Base-by-base conservation (phyloP, 2,888 invertebrate genomes). In the Pecten maximus region DNA sequence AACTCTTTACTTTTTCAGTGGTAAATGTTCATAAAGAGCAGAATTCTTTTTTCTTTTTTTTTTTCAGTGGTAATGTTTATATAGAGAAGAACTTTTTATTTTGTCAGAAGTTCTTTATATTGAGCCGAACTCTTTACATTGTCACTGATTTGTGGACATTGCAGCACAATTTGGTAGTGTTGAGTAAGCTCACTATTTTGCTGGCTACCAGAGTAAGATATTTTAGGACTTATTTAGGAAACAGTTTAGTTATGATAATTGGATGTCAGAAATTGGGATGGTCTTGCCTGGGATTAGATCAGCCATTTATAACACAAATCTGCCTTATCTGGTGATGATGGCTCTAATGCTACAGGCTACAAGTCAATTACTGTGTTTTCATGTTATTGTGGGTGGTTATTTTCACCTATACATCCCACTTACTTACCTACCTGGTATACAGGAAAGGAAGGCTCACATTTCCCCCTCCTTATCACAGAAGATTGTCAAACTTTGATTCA, bases 401-500 rank as follows among this genome's bases (percentile, higher is more conserved):
- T 74, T 35, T 74, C 12, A 8, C 8, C 28, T 35, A 6, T 28
- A 6, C 35, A 74, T 74, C 74, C 74, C 35, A 74, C 74, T 74
- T 74, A 74, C 74, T 10, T 54, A 54, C 2, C n/a, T n/a, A n/a
- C n/a, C n/a, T n/a, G n/a, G n/a, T 54, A 54, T 23, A 54, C 54
- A 54, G 50, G 54, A n/a, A 54, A 8, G 54, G 54, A 19, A 54
- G 23, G 6, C 23, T 54, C 19, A 23, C 54, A 8, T 23, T 15
- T 4, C 74, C 50, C 50, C 50, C 23, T 19, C 50, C 50, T 54
- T 74, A 74, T 74, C 74, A 74, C 35, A 6, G 35, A 74, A 74
- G 10, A 74, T 74, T 74, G 74, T 74, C 74, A 74, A 74, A 74
- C 74, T 74, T 74, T 74, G 28, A 74, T 74, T 74, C 74, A 74